Evolutionary conservation across 2,113 vertebrate species (phyloP).

Genomic region (Zosterops pallidus): DNA sequence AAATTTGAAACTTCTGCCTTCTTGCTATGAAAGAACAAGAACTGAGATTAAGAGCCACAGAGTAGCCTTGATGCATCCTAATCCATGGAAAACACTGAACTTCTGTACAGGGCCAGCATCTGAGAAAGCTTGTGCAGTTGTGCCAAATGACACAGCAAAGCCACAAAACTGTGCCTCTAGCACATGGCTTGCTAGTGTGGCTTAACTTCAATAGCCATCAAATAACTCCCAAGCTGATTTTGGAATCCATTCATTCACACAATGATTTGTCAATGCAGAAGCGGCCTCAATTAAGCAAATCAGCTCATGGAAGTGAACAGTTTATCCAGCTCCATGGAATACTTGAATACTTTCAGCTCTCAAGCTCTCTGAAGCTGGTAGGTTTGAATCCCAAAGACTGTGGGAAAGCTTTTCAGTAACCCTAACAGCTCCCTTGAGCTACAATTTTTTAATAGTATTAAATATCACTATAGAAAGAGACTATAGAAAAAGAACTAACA

Average conservation of each 20-base stretch:
- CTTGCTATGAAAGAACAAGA: background rate
- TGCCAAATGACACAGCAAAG: background rate
- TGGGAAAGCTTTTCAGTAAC: background rate
- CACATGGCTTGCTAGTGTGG: background rate
- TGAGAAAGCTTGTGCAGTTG: background rate
- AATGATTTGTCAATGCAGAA: conserved; percentile 3
- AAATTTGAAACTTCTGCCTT: background rate
- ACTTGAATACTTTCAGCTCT: background rate
- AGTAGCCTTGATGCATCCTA: background rate
- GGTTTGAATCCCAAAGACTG: background rate
- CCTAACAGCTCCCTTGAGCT: background rate
- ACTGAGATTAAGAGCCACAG: background rate
- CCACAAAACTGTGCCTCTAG: conserved; percentile 16
- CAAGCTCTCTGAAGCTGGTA: background rate
- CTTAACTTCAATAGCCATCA: conserved; percentile 20
- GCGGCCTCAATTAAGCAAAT: background rate
- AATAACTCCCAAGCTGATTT: conserved; percentile 13
- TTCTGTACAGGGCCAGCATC: background rate
- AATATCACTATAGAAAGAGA: background rate
- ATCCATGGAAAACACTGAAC: background rate
- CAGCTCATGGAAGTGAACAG: background rate
- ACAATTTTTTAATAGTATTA: background rate
- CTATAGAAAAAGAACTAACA: background rate
- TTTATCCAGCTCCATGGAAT: background rate
- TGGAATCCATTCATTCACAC: conserved; percentile 30